Evolutionary conservation across 37 sponge, comb jelly and placozoan species (phyloP).

Genomic region (Hormiphora californensis): DNA sequence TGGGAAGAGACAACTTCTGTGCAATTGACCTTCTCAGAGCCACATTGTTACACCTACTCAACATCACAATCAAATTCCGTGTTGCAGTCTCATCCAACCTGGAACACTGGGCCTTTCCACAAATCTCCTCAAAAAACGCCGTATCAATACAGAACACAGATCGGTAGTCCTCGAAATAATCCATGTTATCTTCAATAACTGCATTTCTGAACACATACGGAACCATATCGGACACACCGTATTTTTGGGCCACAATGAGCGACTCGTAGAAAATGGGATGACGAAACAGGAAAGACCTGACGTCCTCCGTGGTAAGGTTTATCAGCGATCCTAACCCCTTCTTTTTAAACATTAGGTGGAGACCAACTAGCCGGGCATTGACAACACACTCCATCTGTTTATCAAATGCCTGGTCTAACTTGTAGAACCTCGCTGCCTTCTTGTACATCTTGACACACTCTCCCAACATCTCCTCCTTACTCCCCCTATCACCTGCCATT

Average conservation of each 20-base stretch:
- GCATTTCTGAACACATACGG: constrained; percentile 33
- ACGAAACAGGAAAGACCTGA: neutral
- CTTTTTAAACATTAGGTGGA: neutral
- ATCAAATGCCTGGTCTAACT: constrained; percentile 37
- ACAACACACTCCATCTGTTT: constrained; percentile 31
- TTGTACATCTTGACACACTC: constrained; percentile 11
- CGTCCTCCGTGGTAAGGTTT: constrained; percentile 15
- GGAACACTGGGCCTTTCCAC: constrained; percentile 15
- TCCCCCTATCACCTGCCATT: neutral
- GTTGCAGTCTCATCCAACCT: constrained; percentile 21
- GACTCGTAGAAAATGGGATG: constrained; percentile 2
- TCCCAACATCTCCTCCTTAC: neutral
- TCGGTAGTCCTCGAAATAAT: constrained; percentile 47
- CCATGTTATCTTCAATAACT: constrained; percentile 30
- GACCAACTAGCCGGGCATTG: constrained; percentile 2
- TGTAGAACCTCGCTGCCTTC: constrained; percentile 17
- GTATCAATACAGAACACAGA: neutral
- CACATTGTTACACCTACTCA: neutral
- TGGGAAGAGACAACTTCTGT: constrained; percentile 28
- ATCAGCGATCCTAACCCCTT: neutral
- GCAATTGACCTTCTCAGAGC: constrained; percentile 19
- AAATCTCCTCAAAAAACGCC: constrained; percentile 7
- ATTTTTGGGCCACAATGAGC: neutral
- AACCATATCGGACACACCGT: neutral
- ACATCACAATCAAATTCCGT: constrained; percentile 10